Evolutionary conservation across 2,113 vertebrate genomes (phyloP).

Genomic region (Rhynchopsitta pachyrhyncha): DNA sequence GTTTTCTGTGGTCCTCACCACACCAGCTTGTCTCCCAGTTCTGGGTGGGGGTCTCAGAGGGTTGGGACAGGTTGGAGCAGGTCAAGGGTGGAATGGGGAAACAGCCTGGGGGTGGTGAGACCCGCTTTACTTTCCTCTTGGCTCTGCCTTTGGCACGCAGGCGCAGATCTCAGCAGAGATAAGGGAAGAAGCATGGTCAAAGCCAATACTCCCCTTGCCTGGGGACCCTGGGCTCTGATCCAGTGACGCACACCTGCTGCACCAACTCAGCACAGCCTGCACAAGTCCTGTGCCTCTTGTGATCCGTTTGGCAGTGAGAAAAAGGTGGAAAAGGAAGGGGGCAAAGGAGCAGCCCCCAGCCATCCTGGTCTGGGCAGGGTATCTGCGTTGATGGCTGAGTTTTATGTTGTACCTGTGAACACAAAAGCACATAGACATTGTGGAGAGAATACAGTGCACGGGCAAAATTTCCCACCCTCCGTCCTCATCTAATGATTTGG

Average conservation of each 20-base stretch:
- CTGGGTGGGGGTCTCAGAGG: not conserved
- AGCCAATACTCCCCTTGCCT: not conserved
- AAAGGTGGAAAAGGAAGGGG: not conserved
- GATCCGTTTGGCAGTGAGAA: not conserved
- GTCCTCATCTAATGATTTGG: not conserved
- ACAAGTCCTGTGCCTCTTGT: not conserved
- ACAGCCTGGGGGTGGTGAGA: not conserved
- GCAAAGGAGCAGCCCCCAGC: not conserved
- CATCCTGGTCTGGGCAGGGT: not conserved
- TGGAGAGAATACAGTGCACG: not conserved
- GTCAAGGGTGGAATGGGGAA: not conserved
- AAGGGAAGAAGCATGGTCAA: not conserved
- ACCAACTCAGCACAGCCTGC: not conserved
- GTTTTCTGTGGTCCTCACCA: not conserved
- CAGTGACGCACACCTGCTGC: not conserved
- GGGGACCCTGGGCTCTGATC: not conserved
- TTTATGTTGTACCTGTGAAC: not conserved
- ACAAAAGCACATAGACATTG: not conserved
- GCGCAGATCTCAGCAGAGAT: not conserved
- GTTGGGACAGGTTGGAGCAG: not conserved
- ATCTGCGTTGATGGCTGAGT: not conserved
- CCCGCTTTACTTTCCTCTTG: not conserved
- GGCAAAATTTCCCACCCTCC: not conserved
- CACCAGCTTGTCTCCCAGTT: not conserved
- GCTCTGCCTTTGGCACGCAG: not conserved